Base-by-base conservation (phyloP, 1,140 invertebrate genomes). In the Aleiodes sp. region DNA sequence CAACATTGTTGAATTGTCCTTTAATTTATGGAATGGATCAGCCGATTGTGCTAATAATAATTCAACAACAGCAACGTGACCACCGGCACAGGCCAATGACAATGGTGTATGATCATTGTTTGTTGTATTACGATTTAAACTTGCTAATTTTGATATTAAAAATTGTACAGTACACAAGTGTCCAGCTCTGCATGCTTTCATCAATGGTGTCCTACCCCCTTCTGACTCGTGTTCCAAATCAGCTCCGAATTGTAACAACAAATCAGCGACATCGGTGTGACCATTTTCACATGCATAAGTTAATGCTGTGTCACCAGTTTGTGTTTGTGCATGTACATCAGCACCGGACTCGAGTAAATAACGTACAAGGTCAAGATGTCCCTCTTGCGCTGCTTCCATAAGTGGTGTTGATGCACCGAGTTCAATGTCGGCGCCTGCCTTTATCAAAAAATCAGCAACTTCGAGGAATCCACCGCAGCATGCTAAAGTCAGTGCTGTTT, bases 141-240 rank as follows among this genome's bases (percentile, higher is more conserved):
- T 95, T 14, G 96, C 97, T 69, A 94, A 94, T 88, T 96, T 96
- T 39, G 93, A 92, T 66, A 99, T 92, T 56, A 99, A 90, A 84
- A 99, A 96, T 87, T 98, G 95, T 56, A 99, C 98, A 56, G 98
- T 98, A 81, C 95, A 96, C n/a, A 97, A 87, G 86, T 99, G 98
- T n/a, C 98, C 98, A 61, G 98, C 97, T 80, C 98, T 92, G 72
- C 96, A 96, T n/a, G 98, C 97, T 86, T 99, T 95, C 98, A 99
- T 99, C 70, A 99, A 85, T 28, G 98, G 98, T 31, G 98, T 99
- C 83, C 94, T 90, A 35, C 93, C 96, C 75, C 94, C 96, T 88
- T 96, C 95, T n/a, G 94, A 96, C 87, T 95, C 93, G 80, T 97
- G 95, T 85, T 97, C 95, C 70, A 99, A 89, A 84, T 98, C 93